Conservation (phyloP, 2,113 vertebrate species). For the Hippocampus comes region DNA sequence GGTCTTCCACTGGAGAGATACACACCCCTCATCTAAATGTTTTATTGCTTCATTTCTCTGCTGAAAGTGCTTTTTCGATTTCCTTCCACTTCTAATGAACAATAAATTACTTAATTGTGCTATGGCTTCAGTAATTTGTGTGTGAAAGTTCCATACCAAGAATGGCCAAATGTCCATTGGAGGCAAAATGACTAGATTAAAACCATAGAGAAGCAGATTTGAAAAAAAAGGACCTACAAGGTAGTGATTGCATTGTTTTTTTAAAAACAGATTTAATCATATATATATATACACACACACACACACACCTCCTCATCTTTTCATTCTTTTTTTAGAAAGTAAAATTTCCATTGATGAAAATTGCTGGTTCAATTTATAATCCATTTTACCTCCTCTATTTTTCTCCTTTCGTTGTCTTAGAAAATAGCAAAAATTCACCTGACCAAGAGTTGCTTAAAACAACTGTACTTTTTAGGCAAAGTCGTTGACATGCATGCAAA, state of each 20-base stretch:
- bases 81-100: neutral
- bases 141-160: neutral
- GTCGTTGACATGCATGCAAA: neutral
- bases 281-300: too few species aligned
- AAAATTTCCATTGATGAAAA: neutral
- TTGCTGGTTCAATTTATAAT: constrained; percentile 25
- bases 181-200: neutral
- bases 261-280: too few species aligned
- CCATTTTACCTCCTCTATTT: constrained; percentile 11
- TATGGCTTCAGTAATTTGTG: constrained; percentile 9
- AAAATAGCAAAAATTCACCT: constrained; percentile 22
- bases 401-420: constrained; percentile 32
- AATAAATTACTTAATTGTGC: neutral
- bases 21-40: neutral
- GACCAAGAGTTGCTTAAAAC: constrained; percentile 19
- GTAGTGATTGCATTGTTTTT: too few species aligned
- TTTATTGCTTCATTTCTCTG: neutral
- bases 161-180: neutral
- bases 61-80: neutral
- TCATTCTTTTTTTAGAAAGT: too few species aligned
- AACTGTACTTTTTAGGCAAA: constrained; percentile 15
- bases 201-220: neutral
- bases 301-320: too few species aligned
- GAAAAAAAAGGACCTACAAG: too few species aligned
- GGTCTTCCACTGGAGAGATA: too few species aligned